Evolutionary conservation across 2,113 vertebrate genomes (phyloP), one percentile per base, ranked within the genome.

Genomic region (Phocoena sinus): DNA sequence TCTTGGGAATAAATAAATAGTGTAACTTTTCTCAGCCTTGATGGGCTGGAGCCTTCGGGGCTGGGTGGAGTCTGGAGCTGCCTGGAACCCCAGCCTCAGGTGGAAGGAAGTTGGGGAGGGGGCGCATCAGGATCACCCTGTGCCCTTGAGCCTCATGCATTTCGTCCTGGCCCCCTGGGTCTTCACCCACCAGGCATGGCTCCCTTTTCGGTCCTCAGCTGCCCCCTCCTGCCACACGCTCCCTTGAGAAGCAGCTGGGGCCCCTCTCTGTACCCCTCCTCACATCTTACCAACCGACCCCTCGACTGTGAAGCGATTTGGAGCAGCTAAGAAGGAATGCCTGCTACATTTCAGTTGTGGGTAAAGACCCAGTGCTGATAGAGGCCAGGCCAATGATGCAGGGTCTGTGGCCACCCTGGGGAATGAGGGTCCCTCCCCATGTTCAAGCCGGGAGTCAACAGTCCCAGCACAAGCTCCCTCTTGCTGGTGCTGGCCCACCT

Each of bases 1-100:
- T 50, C 77, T 17, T 2, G 60, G 38, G 95, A 95, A 97, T 97
- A 95, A 95, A 96, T 97, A 96, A 95, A 82, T 23, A 2, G 50
- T 14, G 36, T 18, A 47, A 71, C 93, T 94, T 80, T 41, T 31
- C 82, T 62, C 80, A 25, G 74, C n/a, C n/a, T 90, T 63, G 50
- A 95, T 31, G n/a, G 2, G n/a, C 62, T 4, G 31, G 4, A 26
- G 53, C 41, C 84, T 70, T 38, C 53, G 1, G 77, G 63, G 58
- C 70, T 67, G 38, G 5, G 38, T 7, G 60, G 85, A 21, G 20
- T 12, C 74, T 62, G 44, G 87, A 53, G 60, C 36, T 41, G 13
- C 38, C 56, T 8, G 7, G 62, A 68, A 31, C 44, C 33, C 7
- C 4, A 44, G 50, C 18, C 2, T 5, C 1, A 6, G 17, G 14